Evolutionary conservation across 2,888 invertebrate species (phyloP).

Genomic region (Acanthosepion lycidas): DNA sequence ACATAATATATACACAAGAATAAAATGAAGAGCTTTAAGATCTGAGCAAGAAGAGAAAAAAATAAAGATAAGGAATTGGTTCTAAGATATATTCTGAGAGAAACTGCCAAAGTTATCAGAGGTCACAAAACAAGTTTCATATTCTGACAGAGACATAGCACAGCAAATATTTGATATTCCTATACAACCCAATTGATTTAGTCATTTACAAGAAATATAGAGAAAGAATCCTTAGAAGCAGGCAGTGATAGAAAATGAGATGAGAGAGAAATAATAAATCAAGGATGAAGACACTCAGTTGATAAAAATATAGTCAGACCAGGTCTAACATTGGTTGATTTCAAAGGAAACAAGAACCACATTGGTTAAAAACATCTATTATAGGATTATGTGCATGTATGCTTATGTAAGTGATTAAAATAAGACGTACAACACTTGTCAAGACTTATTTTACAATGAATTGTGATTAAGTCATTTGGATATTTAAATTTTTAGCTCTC

Average conservation of each 20-base stretch:
- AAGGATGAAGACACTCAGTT: not conserved
- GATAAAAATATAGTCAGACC: not conserved
- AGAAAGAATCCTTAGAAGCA: not conserved
- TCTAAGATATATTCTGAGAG: not conserved
- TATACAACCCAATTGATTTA: not conserved
- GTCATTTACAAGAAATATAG: conserved; percentile 13
- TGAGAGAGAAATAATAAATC: not conserved
- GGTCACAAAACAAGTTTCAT: not conserved
- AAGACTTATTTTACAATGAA: not conserved
- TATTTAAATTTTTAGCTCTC: not conserved
- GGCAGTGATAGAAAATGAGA: not conserved
- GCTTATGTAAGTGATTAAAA: not conserved
- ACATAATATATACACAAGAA: no score
- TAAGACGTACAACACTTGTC: not conserved
- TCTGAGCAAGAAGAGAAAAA: not conserved
- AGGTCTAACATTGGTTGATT: not conserved
- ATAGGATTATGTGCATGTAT: not conserved
- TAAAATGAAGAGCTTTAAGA: no score
- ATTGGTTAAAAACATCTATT: not conserved
- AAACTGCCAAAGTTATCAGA: not conserved
- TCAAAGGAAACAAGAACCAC: not conserved
- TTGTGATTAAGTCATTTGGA: not conserved
- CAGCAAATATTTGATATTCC: conserved; percentile 12
- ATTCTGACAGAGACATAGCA: conserved; percentile 9
- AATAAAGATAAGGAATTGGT: not conserved